Evolutionary conservation across 2,113 vertebrate genomes (phyloP), one percentile per base, ranked within the genome.

Genomic region (Lota lota): DNA sequence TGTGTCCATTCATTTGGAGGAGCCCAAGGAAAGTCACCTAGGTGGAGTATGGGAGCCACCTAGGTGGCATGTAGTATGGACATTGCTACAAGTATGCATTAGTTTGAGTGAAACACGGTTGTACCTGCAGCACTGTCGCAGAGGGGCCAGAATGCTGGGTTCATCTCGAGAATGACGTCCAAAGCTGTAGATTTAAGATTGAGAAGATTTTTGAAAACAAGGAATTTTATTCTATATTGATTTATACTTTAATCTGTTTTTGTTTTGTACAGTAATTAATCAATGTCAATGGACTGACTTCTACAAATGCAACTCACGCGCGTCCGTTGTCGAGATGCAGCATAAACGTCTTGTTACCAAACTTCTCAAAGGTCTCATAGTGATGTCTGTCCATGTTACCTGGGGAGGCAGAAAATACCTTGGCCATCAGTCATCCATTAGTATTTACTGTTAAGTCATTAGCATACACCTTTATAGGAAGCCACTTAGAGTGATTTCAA

Each of bases 341-440:
- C 75, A 99, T 92, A 74, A 99, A 98, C 0, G 96, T 97, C 53
- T 97, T 91, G 0, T 99, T 98, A 54, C 96, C 97, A 78, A 99
- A 99, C 82, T 94, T 95, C 87, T 99, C 97, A 68, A 99, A 99
- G 0, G 96, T 98, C 84, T 99, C 97, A 0, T 99, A 99, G 87
- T 99, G 97, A 80, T 99, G 97, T 68, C 97, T 83, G 85, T 99
- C 97, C 97, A 99, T 99, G 88, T 99, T 99, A 63, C 97, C 97
- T 7, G 40, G 1, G 40, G 40, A 47, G 40, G 7, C 40, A 47
- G 7, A 0, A 21, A 51, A 14, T 47, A 56, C 67, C 20, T 59
- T 18, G 21, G 3, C 17, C 4, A 8, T 10, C 19, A 28, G 5
- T 22, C n/a, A n/a, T 14, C 17, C 8, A 8, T 58, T 16, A 19